Evolutionary conservation across 2,113 vertebrate genomes (phyloP), one percentile per base, ranked within the genome.

Genomic region (Pseudois nayaur): DNA sequence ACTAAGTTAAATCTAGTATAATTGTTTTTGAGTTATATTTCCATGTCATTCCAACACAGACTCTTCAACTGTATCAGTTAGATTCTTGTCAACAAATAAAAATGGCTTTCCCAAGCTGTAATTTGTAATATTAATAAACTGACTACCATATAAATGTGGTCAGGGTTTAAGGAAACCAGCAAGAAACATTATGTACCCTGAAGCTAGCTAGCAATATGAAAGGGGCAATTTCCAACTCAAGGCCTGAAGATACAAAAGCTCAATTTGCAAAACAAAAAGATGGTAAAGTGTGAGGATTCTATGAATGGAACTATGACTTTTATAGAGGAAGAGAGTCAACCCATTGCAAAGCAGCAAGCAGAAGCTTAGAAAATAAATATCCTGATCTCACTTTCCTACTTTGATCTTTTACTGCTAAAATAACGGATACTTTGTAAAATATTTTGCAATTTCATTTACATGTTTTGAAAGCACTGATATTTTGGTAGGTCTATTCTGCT

Each of bases 61-160:
- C 57, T 59, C 9, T 92, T 91, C 29, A 97, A 43, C 19, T 89
- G 1, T 16, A 45, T 10, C 48, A 57, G 2, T 76, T 82, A 62
- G 9, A 78, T 88, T 84, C 57, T 15, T 74, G 74, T 10, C 3
- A 81, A 71, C 6, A 88, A 33, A 40, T 8, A 60, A 62, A 89
- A 83, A 81, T 54, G 19, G 3, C 4, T 5, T 54, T 74, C 12
- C 43, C 14, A 89, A 94, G 74, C 8, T 33, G 4, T 50, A 17
- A 76, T 92, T 76, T 86, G 6, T 78, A 71, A 25, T 64, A 74
- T 94, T 60, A 74, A 64, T 55, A 93, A 89, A 48, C 78, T 94
- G 6, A n/a, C 17, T 79, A 78, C 11, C 6, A 59, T 2, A 86
- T 5, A 31, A 43, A 48, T 57, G 33, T 57, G 23, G 2, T 60